Conservation (phyloP, 2,113 vertebrate genomes). For the Pseudorhombus dupliciocellatus region DNA sequence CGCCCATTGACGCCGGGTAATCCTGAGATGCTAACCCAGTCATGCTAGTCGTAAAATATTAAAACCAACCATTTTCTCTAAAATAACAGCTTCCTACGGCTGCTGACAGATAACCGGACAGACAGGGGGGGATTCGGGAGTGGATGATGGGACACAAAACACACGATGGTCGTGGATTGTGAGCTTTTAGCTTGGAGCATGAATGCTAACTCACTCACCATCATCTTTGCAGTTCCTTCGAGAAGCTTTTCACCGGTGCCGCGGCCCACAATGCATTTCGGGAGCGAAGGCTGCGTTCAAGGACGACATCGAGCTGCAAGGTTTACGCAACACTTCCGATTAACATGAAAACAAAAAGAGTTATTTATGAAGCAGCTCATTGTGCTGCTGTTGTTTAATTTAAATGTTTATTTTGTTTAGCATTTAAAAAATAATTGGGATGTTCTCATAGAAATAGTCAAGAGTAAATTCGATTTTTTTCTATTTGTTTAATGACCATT, state of each 20-base stretch:
- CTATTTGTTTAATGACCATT: too few species aligned
- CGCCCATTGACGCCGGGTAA: conserved; percentile 58
- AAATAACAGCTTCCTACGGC: conserved; percentile 13
- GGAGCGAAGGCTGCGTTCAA: conserved; percentile 44
- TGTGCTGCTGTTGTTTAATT: too few species aligned
- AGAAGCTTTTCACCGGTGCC: conserved; percentile 69
- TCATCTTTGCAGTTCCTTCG: conserved; percentile 78
- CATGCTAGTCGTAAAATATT: not conserved
- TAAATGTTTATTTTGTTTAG: too few species aligned
- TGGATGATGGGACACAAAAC: rapidly evolving
- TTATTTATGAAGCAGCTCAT: too few species aligned
- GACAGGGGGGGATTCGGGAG: rapidly evolving
- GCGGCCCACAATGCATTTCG: conserved; percentile 75
- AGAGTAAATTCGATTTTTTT: too few species aligned
- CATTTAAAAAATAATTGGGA: too few species aligned
- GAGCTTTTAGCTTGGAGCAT: not conserved
- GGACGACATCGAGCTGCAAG: not conserved
- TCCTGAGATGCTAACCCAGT: conserved; percentile 51
- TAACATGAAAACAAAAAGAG: too few species aligned
- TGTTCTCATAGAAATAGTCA: too few species aligned
- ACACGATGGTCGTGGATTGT: conserved; percentile 68
- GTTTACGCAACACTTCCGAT: not conserved
- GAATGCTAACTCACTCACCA: conserved; percentile 72
- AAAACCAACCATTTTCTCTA: rapidly evolving
- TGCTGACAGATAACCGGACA: rapidly evolving